Evolutionary conservation across 2,888 invertebrate genomes (phyloP).

Genomic region (Antheraea assamensis): DNA sequence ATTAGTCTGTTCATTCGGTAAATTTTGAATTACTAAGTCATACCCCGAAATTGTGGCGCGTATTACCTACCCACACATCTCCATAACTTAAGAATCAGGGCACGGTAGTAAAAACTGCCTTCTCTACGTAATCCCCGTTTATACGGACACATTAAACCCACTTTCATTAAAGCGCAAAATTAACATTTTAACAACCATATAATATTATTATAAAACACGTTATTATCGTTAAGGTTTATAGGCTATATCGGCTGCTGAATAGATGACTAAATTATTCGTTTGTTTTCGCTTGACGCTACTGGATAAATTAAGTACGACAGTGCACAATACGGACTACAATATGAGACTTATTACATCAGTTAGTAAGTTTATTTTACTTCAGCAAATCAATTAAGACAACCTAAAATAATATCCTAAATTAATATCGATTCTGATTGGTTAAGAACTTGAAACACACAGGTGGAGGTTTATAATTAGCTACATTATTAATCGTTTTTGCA

Average conservation of each 20-base stretch:
- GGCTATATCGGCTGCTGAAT: constrained; percentile 46
- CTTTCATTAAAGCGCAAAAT: constrained; percentile 76
- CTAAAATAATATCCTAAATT: too few relatives aligned
- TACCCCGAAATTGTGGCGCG: background rate
- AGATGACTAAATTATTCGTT: constrained; percentile 52
- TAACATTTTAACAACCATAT: constrained; percentile 79
- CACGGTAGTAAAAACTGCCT: constrained; percentile 69
- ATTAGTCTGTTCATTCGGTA: background rate
- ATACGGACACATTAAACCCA: constrained; percentile 68
- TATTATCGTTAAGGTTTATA: constrained; percentile 62
- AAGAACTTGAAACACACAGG: too few relatives aligned
- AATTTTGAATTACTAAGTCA: constrained; percentile 26
- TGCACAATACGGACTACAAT: background rate
- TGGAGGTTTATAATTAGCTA: too few relatives aligned
- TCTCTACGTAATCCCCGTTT: constrained; percentile 71
- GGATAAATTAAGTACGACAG: constrained; percentile 32
- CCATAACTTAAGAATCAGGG: constrained; percentile 61
- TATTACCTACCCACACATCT: background rate
- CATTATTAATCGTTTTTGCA: too few relatives aligned
- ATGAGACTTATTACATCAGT: background rate
- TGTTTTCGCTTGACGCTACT: constrained; percentile 33
- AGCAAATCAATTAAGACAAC: background rate
- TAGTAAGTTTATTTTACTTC: background rate
- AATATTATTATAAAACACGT: constrained; percentile 72
- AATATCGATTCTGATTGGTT: too few relatives aligned